Evolutionary conservation across 2,113 vertebrate species (phyloP).

Genomic region (Brachypodius melanocephalos): DNA sequence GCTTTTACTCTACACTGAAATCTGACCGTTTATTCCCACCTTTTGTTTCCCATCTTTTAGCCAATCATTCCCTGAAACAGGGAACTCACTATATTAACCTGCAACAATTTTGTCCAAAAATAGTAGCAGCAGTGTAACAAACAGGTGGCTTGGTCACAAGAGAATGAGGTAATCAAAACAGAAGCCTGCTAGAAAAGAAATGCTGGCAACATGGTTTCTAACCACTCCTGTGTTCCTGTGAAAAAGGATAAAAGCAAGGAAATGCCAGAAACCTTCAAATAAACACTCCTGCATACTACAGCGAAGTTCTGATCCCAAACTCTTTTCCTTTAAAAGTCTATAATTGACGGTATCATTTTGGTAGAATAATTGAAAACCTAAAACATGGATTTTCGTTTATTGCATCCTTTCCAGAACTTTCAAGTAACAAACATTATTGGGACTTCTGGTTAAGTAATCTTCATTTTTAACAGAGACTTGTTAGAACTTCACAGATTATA

Average conservation of each 20-base stretch:
- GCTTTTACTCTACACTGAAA: neutral
- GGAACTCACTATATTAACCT: neutral
- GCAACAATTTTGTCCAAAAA: neutral
- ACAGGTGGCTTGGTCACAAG: constrained; percentile 30
- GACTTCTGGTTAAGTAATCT: neutral
- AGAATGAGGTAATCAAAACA: neutral
- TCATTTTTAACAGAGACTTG: neutral
- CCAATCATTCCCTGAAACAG: neutral
- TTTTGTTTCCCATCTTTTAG: neutral
- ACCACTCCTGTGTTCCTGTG: neutral
- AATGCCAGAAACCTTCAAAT: neutral
- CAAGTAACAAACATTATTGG: neutral
- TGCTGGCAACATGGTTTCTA: neutral
- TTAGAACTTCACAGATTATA: neutral
- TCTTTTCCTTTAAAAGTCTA: neutral
- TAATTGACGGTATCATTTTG: neutral
- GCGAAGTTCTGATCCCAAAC: neutral
- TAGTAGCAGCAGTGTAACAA: neutral
- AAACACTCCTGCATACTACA: neutral
- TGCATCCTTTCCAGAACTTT: neutral
- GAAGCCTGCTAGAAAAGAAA: neutral
- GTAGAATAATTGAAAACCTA: neutral
- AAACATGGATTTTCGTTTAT: neutral
- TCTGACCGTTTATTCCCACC: neutral
- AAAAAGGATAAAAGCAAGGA: neutral